Conservation (phyloP, 2,113 vertebrate genomes). For the Cromileptes altivelis region DNA sequence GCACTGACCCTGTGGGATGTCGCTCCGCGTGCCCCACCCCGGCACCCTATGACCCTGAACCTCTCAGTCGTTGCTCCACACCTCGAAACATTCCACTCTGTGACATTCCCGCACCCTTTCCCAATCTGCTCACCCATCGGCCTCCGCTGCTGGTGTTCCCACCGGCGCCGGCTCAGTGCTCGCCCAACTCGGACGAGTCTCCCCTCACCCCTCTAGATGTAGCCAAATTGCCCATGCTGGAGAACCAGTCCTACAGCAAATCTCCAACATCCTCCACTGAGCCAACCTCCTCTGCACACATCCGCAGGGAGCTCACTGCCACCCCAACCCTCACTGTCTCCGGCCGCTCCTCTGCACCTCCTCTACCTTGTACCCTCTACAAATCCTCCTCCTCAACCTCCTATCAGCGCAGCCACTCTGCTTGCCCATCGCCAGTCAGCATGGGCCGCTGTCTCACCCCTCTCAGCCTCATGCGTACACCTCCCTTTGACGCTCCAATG, state of each 20-base stretch:
- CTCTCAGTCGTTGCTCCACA: constrained; percentile 88
- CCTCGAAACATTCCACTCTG: constrained; percentile 92
- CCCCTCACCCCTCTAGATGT: constrained; percentile 96
- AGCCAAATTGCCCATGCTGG: constrained; percentile 92
- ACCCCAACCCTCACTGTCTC: constrained; percentile 90
- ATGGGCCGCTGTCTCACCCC: constrained; percentile 97
- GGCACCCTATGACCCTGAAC: constrained; percentile 92
- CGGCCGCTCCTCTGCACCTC: constrained; percentile 93
- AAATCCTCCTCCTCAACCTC: constrained; percentile 92
- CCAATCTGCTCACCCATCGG: constrained; percentile 96
- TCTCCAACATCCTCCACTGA: constrained; percentile 88
- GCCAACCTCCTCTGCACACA: constrained; percentile 84
- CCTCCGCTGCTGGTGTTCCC: constrained; percentile 97
- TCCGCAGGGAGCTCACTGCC: constrained; percentile 90
- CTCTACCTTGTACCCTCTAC: constrained; percentile 92
- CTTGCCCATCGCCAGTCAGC: constrained; percentile 96
- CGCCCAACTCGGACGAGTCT: constrained; percentile 97
- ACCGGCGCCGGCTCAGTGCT: constrained; percentile 95
- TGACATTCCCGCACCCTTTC: constrained; percentile 97
- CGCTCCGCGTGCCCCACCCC: constrained; percentile 95
- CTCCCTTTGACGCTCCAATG: constrained; percentile 90
- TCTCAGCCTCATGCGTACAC: constrained; percentile 96
- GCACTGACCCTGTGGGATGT: constrained; percentile 89
- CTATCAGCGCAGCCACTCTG: constrained; percentile 95
- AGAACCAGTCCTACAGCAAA: constrained; percentile 94